Evolutionary conservation across 2,113 vertebrate species (phyloP), one percentile per base, ranked within the genome.

Genomic region (Rhombomys opimus): DNA sequence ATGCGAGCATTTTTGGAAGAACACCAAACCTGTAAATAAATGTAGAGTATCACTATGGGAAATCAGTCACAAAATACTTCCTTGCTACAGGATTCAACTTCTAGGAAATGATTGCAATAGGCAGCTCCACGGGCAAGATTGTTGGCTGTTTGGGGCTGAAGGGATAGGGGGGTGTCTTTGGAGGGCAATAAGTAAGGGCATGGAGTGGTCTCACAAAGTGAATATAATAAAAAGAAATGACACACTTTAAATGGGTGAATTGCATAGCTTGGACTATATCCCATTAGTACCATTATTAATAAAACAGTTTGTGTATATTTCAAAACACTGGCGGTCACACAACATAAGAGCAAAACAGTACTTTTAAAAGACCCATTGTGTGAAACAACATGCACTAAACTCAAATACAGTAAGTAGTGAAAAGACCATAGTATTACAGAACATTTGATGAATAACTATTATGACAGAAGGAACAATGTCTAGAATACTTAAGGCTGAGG

Each of bases 361-460:
- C 3, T 41, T 32, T 18, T 27, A 46, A 90, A 88, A 82, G 13
- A 88, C 1, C 3, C 27, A 52, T 72, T 87, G 92, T 41, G 13
- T 6, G 27, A 2, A 95, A 77, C 18, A 90, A 22, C 5, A 86
- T 32, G 25, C 35, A 54, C 5, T 70, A 67, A 89, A 91, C 12
- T 91, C 41, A 93, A 87, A 87, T 89, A 84, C 46, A 95, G 86
- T 65, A 52, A 20, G 30, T 30, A 80, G 27, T 25, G 13, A 85
- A 95, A 94, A 10, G 90, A 93, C 91, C 0, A 2, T 87, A 87
- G 70, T 22, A 65, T 15, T 87, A 72, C 4, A 63, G 52, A 82
- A 23, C 73, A 89, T 32, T 92, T 82, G 85, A 30, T 82, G 65
- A 94, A 30, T 92, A 57, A 92, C 50, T 96, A 11, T 93, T 54